phyloP scores from a whole-genome alignment of 2,888 invertebrate genomes.

The Tachina lurida region DNA sequence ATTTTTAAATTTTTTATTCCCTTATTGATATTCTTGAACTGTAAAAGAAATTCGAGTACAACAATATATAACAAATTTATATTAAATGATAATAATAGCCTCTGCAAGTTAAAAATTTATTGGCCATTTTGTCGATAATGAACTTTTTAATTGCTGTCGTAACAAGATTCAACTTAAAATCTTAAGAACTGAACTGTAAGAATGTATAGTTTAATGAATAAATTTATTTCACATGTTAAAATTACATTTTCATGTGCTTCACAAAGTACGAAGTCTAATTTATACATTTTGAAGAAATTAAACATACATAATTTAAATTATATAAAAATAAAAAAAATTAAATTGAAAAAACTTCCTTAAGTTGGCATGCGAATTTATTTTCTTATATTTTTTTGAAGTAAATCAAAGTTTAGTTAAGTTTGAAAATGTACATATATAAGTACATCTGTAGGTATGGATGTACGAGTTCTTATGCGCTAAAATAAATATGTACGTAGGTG shows the following conservation, averaged over 20 bases:
- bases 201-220: slow-evolving; percentile 1
- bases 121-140: slow-evolving; percentile 54
- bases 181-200: slow-evolving; percentile 13
- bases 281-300: slow-evolving; percentile 34
- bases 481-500: neutral
- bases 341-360: slow-evolving; percentile 5
- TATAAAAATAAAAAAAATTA: slow-evolving; percentile 6
- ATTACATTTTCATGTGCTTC: slow-evolving; percentile 15
- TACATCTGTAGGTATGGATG: neutral
- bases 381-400: slow-evolving; percentile 4
- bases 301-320: slow-evolving; percentile 20
- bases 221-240: slow-evolving; percentile 35
- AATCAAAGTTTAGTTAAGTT: neutral
- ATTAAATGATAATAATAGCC: neutral
- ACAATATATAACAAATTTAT: neutral
- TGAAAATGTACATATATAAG: neutral
- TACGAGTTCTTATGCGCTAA: too few species aligned
- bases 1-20: neutral
- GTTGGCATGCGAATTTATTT: slow-evolving; percentile 36
- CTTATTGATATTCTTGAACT: neutral
- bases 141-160: slow-evolving; percentile 52
- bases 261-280: slow-evolving; percentile 13
- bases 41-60: too few species aligned
- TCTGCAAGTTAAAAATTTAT: slow-evolving; percentile 44
- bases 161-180: slow-evolving; percentile 59